These are phyloP conservation scores for Eutrigla gurnardus DNA, from an alignment of 2,797 vertebrate genomes.

Conservation along the genomic window DNA sequence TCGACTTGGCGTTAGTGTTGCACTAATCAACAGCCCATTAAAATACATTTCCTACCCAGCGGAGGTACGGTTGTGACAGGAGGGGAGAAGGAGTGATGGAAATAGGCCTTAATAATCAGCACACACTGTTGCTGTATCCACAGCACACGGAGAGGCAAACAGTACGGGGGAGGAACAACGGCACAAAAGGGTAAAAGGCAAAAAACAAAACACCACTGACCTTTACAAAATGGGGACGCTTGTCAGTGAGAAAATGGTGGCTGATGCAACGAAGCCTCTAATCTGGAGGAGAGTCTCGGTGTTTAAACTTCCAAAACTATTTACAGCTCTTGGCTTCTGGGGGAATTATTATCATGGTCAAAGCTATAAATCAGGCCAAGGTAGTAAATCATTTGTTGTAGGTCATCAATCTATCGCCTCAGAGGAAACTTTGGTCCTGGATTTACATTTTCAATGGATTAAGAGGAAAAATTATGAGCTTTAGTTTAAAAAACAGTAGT, in stretches of 20 bases:
- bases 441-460: slow-evolving; percentile 3
- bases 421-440: not conserved
- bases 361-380: slow-evolving; percentile 50
- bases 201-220: slow-evolving; percentile 33
- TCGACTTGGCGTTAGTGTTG: slow-evolving; percentile 58
- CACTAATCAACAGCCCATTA: slow-evolving; percentile 74
- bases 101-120: slow-evolving; percentile 74
- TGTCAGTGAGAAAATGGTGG: slow-evolving; percentile 58
- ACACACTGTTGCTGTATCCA: slow-evolving; percentile 31
- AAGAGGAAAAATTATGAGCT: not conserved
- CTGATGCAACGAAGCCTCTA: slow-evolving; percentile 42
- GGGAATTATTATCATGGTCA: slow-evolving; percentile 62
- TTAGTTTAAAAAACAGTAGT: not conserved
- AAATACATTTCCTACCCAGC: slow-evolving; percentile 46
- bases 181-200: slow-evolving; percentile 9
- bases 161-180: slow-evolving; percentile 20
- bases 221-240: slow-evolving; percentile 63
- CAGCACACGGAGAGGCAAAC: slow-evolving; percentile 3
- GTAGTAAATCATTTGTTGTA: slow-evolving; percentile 52
- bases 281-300: slow-evolving; percentile 32
- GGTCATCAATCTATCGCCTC: slow-evolving; percentile 45
- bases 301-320: slow-evolving; percentile 29
- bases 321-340: slow-evolving; percentile 29
- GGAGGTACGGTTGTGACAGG: slow-evolving; percentile 50
- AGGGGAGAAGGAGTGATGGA: slow-evolving; percentile 53